A percentile compares a stretch with the other conserved stretches of the same genome.
These are phyloP conservation scores for Teleiodes luculella DNA, from an alignment of 2,888 invertebrate species.

Conservation along the genomic window DNA sequence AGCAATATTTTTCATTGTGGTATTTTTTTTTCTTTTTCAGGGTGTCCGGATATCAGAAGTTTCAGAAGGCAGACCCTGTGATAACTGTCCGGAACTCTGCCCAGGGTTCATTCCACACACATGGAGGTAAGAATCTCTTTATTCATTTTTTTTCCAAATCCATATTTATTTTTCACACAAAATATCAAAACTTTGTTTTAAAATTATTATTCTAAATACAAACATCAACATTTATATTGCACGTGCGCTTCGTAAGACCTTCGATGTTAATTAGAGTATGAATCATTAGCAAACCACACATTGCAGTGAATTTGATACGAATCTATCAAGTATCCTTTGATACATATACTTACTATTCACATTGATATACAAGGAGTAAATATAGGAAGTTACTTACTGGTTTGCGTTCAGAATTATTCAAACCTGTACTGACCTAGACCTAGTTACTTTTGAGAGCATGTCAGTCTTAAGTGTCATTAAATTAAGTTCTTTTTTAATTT, in stretches of 20 bases:
- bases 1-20: neutral
- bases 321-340: too few species aligned
- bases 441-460: neutral
- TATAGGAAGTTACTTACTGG: neutral
- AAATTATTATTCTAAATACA: too few species aligned
- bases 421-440: neutral
- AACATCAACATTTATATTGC: neutral
- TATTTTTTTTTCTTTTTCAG: constrained; percentile 71
- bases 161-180: too few species aligned
- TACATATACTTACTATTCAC: neutral
- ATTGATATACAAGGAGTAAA: neutral
- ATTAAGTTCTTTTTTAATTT: too few species aligned
- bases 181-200: too few species aligned
- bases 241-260: neutral
- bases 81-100: constrained; percentile 89
- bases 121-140: constrained; percentile 86
- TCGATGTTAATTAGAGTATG: neutral
- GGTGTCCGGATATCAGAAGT: constrained; percentile 91
- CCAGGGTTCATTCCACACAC: constrained; percentile 90
- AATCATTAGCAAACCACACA: neutral
- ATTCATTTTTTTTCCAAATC: neutral
- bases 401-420: neutral
- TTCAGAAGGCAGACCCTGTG: constrained; percentile 91
- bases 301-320: too few species aligned
- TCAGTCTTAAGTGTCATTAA: neutral